These are phyloP conservation scores for Neria commutata DNA, from an alignment of 2,888 invertebrate species.

Conservation along the genomic window DNA sequence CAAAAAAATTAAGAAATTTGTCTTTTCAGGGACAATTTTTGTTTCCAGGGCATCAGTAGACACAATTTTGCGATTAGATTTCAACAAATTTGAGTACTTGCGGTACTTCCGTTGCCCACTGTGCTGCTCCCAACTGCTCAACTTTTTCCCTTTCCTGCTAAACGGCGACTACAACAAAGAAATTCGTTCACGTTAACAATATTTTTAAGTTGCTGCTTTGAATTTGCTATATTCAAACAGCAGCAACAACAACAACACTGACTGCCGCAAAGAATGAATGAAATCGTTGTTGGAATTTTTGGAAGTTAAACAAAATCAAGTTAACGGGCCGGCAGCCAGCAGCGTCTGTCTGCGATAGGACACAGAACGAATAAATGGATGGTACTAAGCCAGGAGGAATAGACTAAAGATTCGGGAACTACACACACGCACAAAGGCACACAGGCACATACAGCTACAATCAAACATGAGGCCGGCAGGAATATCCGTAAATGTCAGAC, in stretches of 20 bases:
- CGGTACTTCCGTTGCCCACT: too few species aligned
- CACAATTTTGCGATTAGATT: too few species aligned
- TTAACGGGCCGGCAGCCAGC: background rate
- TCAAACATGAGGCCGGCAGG: background rate
- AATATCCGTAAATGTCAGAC: conserved; percentile 50
- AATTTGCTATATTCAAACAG: background rate
- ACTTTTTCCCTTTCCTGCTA: too few species aligned
- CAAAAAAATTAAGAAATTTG: too few species aligned
- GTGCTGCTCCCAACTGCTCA: too few species aligned
- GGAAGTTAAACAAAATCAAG: conserved; percentile 13
- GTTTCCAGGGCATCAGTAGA: too few species aligned
- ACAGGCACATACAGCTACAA: too few species aligned
- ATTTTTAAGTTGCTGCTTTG: conserved; percentile 8
- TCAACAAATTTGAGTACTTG: too few species aligned
- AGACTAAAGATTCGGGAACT: too few species aligned
- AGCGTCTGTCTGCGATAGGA: background rate
- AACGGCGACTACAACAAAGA: conserved; percentile 24
- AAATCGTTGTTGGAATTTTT: conserved; percentile 2
- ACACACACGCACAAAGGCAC: conserved; percentile 6
- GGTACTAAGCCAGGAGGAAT: too few species aligned
- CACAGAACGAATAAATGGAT: background rate
- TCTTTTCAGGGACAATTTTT: too few species aligned
- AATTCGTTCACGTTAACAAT: conserved; percentile 32
- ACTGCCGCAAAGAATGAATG: background rate
- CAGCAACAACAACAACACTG: background rate